Evolutionary conservation across 2,113 vertebrate genomes (phyloP), one percentile per base, ranked within the genome.

Genomic region (Hypanus sabinus): DNA sequence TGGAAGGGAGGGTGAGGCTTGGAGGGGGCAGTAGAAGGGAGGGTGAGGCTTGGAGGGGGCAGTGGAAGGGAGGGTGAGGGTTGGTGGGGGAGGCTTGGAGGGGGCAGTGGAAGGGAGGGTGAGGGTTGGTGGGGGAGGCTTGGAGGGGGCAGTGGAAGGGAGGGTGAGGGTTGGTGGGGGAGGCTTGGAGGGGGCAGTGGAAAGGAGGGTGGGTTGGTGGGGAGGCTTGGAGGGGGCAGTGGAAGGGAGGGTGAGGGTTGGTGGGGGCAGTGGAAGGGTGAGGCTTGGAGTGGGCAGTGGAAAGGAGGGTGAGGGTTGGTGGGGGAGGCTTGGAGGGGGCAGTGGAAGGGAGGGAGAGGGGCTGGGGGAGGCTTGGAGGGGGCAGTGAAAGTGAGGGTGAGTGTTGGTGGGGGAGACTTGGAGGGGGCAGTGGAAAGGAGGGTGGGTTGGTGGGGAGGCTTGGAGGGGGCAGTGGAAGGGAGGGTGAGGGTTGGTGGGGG

Each of bases 321-420:
- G 22, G 10, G 27, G 27, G 73, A n/a, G 27, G 8, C 1, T 10
- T 46, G 83, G 20, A 30, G 18, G 36, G 33, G 33, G 22, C 0
- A 0, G 0, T 1, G 30, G 33, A 10, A 27, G 30, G 10, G 27
- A 0, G 9, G 0, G 0, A 1, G 24, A 27, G 5, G n/a, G n/a
- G 12, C 10, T 1, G 14, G 11, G 77, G 6, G 12, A 12, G n/a
- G n/a, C n/a, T n/a, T n/a, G n/a, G 77, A 10, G 77, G 0, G 77
- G 11, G 38, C 20, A 9, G 7, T 0, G 81, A 0, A 4, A 5
- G 14, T 22, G 36, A 22, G 16, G 0, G 7, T 0, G 33, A 5
- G 83, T 5, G 80, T 5, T 20, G 55, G 0, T 8, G 22, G 10
- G 20, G 0, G 5, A n/a, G n/a, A n/a, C n/a, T n/a, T n/a, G n/a